Evolutionary conservation across 2,888 invertebrate species (phyloP).

Genomic region (Ochropleura leucogaster): DNA sequence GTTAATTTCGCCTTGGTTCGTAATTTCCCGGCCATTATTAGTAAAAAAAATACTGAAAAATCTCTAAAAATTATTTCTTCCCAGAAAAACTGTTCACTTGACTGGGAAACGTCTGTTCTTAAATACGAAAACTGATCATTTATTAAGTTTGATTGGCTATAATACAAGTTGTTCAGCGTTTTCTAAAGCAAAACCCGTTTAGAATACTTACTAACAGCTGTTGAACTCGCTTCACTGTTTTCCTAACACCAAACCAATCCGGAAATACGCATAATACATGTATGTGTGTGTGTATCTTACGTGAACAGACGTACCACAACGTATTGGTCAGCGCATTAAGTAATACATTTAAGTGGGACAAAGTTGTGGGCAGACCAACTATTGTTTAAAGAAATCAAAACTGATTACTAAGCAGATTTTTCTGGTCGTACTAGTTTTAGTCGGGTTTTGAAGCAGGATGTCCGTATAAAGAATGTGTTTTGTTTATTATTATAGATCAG

Average conservation of each 20-base stretch:
- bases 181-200: conserved; percentile 19
- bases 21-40: background rate
- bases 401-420: conserved; percentile 8
- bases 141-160: background rate
- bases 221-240: conserved; percentile 15
- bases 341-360: conserved; percentile 57
- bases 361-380: conserved; percentile 28
- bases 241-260: conserved; percentile 38
- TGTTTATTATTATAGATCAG: background rate
- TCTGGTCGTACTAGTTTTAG: background rate
- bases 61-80: background rate
- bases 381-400: conserved; percentile 51
- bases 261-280: conserved; percentile 36
- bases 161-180: background rate
- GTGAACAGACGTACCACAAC: conserved; percentile 29
- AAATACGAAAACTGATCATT: background rate
- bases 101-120: background rate
- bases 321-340: conserved; percentile 50
- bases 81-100: background rate
- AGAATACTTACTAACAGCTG: conserved; percentile 25
- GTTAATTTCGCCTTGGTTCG: background rate
- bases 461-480: background rate
- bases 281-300: conserved; percentile 28
- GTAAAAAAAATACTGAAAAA: background rate
- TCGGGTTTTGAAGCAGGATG: background rate